Conservation (phyloP, 64 coral and sea anemone species). For the Actinia tenebrosa region DNA sequence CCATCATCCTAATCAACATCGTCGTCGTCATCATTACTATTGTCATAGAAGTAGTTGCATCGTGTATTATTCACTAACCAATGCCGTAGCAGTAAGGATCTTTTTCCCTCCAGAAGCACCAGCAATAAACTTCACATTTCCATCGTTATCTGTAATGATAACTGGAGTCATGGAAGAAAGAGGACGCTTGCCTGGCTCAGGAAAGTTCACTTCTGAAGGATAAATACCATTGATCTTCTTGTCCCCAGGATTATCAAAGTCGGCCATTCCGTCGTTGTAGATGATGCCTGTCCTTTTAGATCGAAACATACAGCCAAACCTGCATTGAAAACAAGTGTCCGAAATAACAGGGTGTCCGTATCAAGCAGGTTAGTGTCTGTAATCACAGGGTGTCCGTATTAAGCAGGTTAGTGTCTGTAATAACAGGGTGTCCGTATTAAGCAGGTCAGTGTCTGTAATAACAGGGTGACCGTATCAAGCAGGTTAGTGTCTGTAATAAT, state of each 20-base stretch:
- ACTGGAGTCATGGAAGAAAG: conserved; percentile 68
- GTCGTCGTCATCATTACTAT: no score
- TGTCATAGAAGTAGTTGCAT: no score
- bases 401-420: neutral
- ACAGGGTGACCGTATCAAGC: no score
- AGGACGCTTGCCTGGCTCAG: conserved; percentile 64
- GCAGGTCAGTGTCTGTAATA: neutral
- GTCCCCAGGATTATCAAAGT: conserved; percentile 55
- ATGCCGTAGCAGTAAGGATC: conserved; percentile 62
- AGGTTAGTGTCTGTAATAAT: no score
- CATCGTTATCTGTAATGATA: conserved; percentile 60
- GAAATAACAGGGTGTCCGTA: neutral
- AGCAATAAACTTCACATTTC: conserved; percentile 42
- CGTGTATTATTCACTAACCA: conserved; percentile 19
- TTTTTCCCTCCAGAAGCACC: conserved; percentile 73
- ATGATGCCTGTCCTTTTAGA: conserved; percentile 74
- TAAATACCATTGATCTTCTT: conserved; percentile 3
- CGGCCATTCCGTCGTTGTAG: conserved; percentile 82
- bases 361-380: neutral
- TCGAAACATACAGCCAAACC: conserved; percentile 71
- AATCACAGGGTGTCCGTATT: neutral
- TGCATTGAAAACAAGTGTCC: conserved; percentile 21
- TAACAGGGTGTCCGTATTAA: neutral
- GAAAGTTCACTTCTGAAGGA: conserved; percentile 54
- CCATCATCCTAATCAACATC: no score